Base-by-base conservation (phyloP, 2,113 vertebrate genomes). In the Prionailurus bengalensis region DNA sequence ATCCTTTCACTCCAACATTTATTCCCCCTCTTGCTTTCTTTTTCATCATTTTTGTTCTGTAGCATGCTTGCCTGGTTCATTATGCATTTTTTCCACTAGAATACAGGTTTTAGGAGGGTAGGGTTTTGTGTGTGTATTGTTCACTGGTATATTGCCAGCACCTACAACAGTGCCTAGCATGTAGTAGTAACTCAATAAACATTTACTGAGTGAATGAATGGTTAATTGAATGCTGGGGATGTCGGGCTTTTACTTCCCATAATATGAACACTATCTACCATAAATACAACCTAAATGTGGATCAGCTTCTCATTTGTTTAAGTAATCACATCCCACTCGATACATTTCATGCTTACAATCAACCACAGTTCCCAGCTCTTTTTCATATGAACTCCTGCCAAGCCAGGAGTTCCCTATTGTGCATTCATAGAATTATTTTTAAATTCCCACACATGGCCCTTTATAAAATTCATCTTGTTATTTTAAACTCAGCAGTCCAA, bases 381-480 rank as follows among this genome's bases (percentile, higher is more conserved):
- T 97, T 91, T 81, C 53, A 48, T 65, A 55, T 65, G 27, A 92
- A 84, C 13, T 92, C 5, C 15, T 94, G 33, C 53, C 71, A 92
- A 96, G 21, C 39, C 55, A 94, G 84, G 80, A 85, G 14, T 94
- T 95, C 25, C 65, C 58, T 94, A 80, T 76, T 92, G 48, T 93
- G 0, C 66, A 94, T 82, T 74, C 55, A 87, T 21, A 89, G 65
- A 86, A 89, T 82, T 93, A 95, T 96, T 97, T 97, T 96, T 51
- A 81, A 91, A 91, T 81, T 63, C 31, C 25, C 65, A 92, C 58
- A 95, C 51, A 94, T 91, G 61, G 61, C 23, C 12, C 19, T 78
- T 97, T 94, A 61, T 82, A 96, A 96, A 58, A 31, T 83, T 92
- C 53, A 73, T 93, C 31, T 92, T 96, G 42, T 91, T 97, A 74